Conservation (phyloP, 2,113 vertebrate species). For the Mus pahari region DNA sequence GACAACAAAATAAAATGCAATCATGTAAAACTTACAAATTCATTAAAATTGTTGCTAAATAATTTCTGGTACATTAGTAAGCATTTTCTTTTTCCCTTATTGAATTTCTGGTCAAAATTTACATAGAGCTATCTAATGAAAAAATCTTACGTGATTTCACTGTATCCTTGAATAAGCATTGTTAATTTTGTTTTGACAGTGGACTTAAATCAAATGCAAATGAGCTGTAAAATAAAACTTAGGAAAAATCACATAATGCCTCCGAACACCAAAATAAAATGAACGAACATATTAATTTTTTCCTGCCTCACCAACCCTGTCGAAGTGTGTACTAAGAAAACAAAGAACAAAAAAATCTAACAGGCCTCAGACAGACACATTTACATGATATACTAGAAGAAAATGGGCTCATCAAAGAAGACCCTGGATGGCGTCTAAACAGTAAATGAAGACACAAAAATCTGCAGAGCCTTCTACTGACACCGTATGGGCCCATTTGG, state of each 20-base stretch:
- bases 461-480: background rate
- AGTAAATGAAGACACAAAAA: background rate
- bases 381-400: background rate
- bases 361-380: background rate
- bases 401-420: background rate
- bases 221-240: conserved; percentile 47
- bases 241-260: conserved; percentile 3
- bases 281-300: conserved; percentile 30
- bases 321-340: conserved; percentile 28
- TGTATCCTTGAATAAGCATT: conserved; percentile 52
- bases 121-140: background rate
- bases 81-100: background rate
- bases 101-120: conserved; percentile 54
- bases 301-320: background rate
- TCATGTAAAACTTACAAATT: conserved; percentile 23
- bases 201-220: conserved; percentile 61
- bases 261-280: conserved; percentile 48
- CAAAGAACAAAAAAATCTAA: background rate
- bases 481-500: background rate
- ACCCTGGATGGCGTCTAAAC: background rate
- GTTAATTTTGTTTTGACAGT: conserved; percentile 66
- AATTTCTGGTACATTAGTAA: conserved; percentile 34
- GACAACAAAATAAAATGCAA: conserved; percentile 47
- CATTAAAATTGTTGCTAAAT: conserved; percentile 55
- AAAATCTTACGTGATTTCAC: background rate